These are phyloP conservation scores for Trichonephila clavipes DNA, from an alignment of 1,140 invertebrate species.

Conservation along the genomic window DNA sequence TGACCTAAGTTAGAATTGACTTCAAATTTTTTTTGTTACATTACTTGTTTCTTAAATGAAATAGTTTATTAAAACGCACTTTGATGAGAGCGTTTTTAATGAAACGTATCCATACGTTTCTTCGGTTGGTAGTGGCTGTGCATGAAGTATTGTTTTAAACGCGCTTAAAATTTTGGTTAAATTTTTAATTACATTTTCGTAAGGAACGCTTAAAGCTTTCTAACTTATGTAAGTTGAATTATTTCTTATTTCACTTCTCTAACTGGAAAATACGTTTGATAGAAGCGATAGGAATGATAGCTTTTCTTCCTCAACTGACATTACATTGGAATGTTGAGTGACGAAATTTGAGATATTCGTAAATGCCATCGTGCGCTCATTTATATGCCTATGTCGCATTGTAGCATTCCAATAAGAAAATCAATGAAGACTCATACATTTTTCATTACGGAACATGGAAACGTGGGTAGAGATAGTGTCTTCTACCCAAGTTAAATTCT, in stretches of 20 bases:
- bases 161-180: too few species aligned
- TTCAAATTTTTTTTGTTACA: too few species aligned
- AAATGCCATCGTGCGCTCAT: background rate
- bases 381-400: background rate
- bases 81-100: too few species aligned
- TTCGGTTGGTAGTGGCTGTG: too few species aligned
- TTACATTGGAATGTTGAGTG: background rate
- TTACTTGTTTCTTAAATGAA: too few species aligned
- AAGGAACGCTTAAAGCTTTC: too few species aligned
- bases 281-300: background rate
- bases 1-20: too few species aligned
- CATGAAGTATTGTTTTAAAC: too few species aligned
- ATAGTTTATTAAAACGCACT: too few species aligned
- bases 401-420: conserved; percentile 5
- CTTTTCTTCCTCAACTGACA: background rate
- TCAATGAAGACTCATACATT: conserved; percentile 43
- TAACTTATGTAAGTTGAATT: too few species aligned
- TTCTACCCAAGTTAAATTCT: background rate
- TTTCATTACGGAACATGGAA: background rate
- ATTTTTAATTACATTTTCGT: too few species aligned
- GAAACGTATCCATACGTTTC: too few species aligned
- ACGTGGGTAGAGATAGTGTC: background rate
- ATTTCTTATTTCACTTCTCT: background rate
- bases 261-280: background rate
- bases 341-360: background rate